A percentile compares a stretch with the other conserved stretches of the same genome.
phyloP scores from a whole-genome alignment of 1,140 invertebrate species.

The Cephus cinctus region DNA sequence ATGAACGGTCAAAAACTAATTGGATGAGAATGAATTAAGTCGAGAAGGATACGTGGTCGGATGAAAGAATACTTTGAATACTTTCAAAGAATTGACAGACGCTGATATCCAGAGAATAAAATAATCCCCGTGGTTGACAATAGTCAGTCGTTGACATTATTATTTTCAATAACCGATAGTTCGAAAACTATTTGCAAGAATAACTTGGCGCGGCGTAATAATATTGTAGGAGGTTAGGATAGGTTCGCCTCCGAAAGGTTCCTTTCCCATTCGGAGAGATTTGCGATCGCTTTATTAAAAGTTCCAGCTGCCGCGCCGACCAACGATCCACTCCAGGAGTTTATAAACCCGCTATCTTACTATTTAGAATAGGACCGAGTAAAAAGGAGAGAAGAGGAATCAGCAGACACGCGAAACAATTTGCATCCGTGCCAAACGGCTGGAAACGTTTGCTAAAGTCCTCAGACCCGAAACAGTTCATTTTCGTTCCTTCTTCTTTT shows the following conservation, averaged over 20 bases:
- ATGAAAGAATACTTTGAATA: too few species aligned
- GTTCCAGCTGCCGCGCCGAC: slow-evolving; percentile 27
- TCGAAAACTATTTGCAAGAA: slow-evolving; percentile 27
- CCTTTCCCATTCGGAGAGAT: slow-evolving; percentile 21
- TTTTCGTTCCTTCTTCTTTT: too few species aligned
- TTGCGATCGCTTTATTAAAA: slow-evolving; percentile 40
- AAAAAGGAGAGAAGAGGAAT: too few species aligned
- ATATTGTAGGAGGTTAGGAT: slow-evolving; percentile 18
- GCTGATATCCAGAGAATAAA: too few species aligned
- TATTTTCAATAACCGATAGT: slow-evolving; percentile 27
- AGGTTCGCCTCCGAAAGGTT: too few species aligned
- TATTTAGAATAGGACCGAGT: too few species aligned
- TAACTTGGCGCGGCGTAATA: slow-evolving; percentile 21
- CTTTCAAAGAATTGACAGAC: too few species aligned
- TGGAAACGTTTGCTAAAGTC: too few species aligned
- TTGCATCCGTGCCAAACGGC: too few species aligned
- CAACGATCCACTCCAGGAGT: slow-evolving; percentile 14
- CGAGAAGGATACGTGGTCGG: slow-evolving; percentile 9
- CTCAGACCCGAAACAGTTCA: too few species aligned
- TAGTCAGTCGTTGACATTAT: slow-evolving; percentile 21
- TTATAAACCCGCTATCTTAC: slow-evolving; percentile 25
- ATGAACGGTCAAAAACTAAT: slow-evolving; percentile 19
- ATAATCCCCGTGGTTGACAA: too few species aligned
- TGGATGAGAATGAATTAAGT: slow-evolving; percentile 21
- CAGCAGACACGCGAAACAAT: too few species aligned